A percentile compares a stretch with the other conserved stretches of the same genome.
Conservation (phyloP, 1,140 invertebrate species). For the Cydia strobilella region DNA sequence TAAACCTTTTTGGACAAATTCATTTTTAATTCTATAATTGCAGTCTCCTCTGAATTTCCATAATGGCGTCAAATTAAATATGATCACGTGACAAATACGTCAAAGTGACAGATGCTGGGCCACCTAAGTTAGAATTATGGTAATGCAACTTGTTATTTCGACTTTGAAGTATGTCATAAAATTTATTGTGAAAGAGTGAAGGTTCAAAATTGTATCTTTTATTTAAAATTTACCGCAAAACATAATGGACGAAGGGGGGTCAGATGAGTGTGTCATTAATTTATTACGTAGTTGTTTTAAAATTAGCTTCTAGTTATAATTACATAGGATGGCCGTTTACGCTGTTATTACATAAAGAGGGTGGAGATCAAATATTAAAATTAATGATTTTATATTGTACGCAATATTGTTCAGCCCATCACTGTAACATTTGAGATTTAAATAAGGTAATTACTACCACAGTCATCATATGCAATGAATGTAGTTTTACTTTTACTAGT, state of each 20-base stretch:
- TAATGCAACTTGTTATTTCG: neutral
- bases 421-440: neutral
- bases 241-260: slow-evolving; percentile 34
- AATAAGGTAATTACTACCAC: neutral
- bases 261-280: slow-evolving; percentile 48
- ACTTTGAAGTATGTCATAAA: neutral
- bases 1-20: slow-evolving; percentile 62
- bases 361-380: slow-evolving; percentile 7
- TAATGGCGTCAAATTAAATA: slow-evolving; percentile 61
- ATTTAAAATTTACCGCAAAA: slow-evolving; percentile 8
- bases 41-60: slow-evolving; percentile 46
- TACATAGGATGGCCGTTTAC: slow-evolving; percentile 33
- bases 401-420: neutral
- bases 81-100: slow-evolving; percentile 74
- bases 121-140: slow-evolving; percentile 28
- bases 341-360: slow-evolving; percentile 24
- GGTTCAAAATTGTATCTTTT: neutral
- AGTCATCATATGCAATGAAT: too few relatives aligned
- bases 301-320: slow-evolving; percentile 44
- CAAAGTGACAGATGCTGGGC: slow-evolving; percentile 58
- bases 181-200: neutral
- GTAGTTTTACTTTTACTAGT: too few relatives aligned
- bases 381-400: slow-evolving; percentile 11
- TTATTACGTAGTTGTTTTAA: slow-evolving; percentile 52
- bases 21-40: slow-evolving; percentile 76